These are phyloP conservation scores for Mus musculus DNA, from an alignment of 2,113 vertebrate species.

Conservation along the genomic window DNA sequence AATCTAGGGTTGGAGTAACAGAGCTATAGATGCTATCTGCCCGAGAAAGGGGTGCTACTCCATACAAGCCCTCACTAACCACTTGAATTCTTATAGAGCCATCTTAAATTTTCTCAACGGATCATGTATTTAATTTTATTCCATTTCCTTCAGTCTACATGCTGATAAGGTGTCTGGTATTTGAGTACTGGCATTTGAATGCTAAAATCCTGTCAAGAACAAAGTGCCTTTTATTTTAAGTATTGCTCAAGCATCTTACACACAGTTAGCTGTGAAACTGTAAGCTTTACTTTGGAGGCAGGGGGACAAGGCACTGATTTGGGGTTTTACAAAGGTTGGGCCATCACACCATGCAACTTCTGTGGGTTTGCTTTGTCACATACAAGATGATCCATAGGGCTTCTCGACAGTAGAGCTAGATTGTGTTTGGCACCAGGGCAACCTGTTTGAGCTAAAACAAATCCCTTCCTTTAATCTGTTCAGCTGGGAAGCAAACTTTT, in stretches of 20 bases:
- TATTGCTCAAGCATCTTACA: neutral
- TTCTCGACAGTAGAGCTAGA: conserved; percentile 9
- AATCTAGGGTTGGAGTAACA: conserved; percentile 7
- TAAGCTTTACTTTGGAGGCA: conserved; percentile 52
- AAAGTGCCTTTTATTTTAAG: conserved; percentile 60
- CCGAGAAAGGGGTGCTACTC: neutral
- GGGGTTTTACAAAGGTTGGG: conserved; percentile 8
- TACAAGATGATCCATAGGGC: conserved; percentile 14
- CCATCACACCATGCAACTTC: neutral
- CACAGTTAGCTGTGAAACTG: conserved; percentile 31
- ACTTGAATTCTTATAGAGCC: neutral
- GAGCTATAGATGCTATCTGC: neutral
- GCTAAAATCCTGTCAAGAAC: conserved; percentile 67
- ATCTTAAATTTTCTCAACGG: neutral
- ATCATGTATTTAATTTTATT: conserved; percentile 48
- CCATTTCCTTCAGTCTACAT: conserved; percentile 54
- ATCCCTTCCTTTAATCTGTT: conserved; percentile 66
- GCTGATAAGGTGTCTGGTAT: conserved; percentile 69
- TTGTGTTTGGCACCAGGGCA: conserved; percentile 34
- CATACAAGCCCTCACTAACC: neutral
- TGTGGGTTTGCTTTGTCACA: neutral
- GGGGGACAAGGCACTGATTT: conserved; percentile 11
- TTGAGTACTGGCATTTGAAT: conserved; percentile 74
- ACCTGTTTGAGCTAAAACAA: conserved; percentile 51
- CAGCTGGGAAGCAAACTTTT: conserved; percentile 38